Evolutionary conservation across 2,888 invertebrate genomes (phyloP), one percentile per base, ranked within the genome.

Genomic region (Pasiphila rectangulata): DNA sequence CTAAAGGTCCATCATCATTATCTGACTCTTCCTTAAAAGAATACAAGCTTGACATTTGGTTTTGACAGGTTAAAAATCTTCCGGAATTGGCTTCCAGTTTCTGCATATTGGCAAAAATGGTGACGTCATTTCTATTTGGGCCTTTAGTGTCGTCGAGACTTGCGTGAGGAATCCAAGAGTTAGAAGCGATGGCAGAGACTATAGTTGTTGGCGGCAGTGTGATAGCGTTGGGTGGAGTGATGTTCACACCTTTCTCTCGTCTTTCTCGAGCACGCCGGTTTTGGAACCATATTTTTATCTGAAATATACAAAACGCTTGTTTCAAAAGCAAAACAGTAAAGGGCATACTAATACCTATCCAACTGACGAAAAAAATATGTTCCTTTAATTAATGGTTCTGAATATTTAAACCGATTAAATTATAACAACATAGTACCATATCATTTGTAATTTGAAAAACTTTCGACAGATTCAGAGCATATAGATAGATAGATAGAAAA

Each of bases 251-350:
- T 63, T 90, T 91, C 75, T 95, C 94, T 58, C 94, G 88, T 56
- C 94, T 83, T 64, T 94, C 94, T 20, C 94, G 88, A 0, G 95
- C 95, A 36, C 95, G 89, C 32, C 95, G 91, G 74, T 95, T 95
- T 90, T 95, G 94, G 72, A 95, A 95, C 95, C 95, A 95, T 60
- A 95, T 95, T 85, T 94, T 89, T 41, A 87, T 88, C 88, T 88
- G 67, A 13, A 67, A 72, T 46, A 29, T 50, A 50, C 21, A 24
- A 25, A 21, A 12, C 21, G 27, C 15, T 29, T 4, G 5, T 27
- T 6, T 21, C 2, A n/a, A n/a, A 21, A 2, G 21, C n/a, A n/a
- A 3, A 1, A n/a, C n/a, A n/a, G 21, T 21, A n/a, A n/a, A n/a
- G n/a, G n/a, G n/a, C n/a, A n/a, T n/a, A n/a, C n/a, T n/a, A n/a